Conservation (phyloP, 2,888 invertebrate genomes). For the Calliopum simillimum region DNA sequence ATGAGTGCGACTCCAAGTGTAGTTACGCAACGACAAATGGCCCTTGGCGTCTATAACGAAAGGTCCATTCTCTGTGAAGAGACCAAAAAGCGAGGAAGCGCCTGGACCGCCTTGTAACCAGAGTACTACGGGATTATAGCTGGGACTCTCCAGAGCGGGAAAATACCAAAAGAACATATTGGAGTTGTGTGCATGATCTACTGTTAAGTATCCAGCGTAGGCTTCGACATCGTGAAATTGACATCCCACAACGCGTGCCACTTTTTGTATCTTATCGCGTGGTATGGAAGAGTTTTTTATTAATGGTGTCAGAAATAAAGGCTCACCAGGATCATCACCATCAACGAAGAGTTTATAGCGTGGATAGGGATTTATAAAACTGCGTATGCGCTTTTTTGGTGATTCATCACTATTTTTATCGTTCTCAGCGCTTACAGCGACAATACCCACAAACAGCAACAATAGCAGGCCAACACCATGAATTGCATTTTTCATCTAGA, state of each 20-base stretch:
- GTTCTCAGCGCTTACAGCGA: too few species aligned
- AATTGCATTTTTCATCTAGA: too few species aligned
- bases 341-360: conserved; percentile 55
- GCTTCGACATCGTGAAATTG: conserved; percentile 67
- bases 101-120: conserved; percentile 93
- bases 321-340: conserved; percentile 68
- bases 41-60: conserved; percentile 69
- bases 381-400: conserved; percentile 49
- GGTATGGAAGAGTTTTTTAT: conserved; percentile 61
- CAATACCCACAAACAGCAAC: too few species aligned
- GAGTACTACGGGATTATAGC: conserved; percentile 78
- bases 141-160: conserved; percentile 72
- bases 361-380: conserved; percentile 67
- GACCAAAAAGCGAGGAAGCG: conserved; percentile 81
- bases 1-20: conserved; percentile 83
- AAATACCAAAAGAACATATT: conserved; percentile 95
- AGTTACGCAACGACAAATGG: conserved; percentile 72
- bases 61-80: conserved; percentile 89
- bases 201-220: conserved; percentile 80
- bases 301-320: conserved; percentile 61
- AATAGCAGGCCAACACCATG: too few species aligned
- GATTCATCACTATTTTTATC: neutral
- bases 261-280: conserved; percentile 66
- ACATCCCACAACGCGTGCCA: conserved; percentile 59
- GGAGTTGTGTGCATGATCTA: conserved; percentile 80